phyloP scores from a whole-genome alignment of 2,797 vertebrate species.

The Takifugu ocellatus region DNA sequence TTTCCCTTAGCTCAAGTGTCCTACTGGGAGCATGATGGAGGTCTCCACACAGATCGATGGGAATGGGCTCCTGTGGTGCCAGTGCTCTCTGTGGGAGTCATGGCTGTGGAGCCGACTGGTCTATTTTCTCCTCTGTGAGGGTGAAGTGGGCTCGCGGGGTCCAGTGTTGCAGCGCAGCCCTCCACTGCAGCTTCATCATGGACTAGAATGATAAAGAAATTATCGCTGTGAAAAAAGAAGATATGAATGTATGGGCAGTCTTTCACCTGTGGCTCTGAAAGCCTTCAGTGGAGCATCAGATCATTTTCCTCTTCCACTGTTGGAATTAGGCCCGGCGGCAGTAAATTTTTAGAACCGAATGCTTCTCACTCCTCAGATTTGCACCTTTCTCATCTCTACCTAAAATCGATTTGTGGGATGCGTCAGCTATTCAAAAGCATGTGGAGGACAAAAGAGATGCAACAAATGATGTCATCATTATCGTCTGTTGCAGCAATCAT shows the following conservation, averaged over 20 bases:
- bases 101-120: constrained; percentile 36
- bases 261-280: not conserved
- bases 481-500: too few species aligned
- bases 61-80: constrained; percentile 50
- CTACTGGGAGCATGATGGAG: constrained; percentile 52
- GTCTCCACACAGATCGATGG: constrained; percentile 59
- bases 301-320: not conserved
- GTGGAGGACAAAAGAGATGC: not conserved
- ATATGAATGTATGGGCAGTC: not conserved
- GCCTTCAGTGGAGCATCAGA: not conserved
- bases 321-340: not conserved
- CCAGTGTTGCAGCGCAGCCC: constrained; percentile 9
- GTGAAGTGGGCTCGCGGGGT: constrained; percentile 33
- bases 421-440: not conserved
- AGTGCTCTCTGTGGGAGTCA: constrained; percentile 51
- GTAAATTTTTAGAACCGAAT: not conserved
- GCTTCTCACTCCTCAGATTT: not conserved
- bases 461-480: too few species aligned
- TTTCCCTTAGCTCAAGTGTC: constrained; percentile 50
- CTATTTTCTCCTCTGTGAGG: constrained; percentile 42
- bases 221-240: not conserved
- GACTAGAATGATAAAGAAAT: constrained; percentile 9
- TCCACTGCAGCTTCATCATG: constrained; percentile 10
- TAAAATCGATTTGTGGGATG: not conserved
- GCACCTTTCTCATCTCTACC: not conserved